Conservation (phyloP, 2,888 invertebrate genomes). For the Octodonta nipae region DNA sequence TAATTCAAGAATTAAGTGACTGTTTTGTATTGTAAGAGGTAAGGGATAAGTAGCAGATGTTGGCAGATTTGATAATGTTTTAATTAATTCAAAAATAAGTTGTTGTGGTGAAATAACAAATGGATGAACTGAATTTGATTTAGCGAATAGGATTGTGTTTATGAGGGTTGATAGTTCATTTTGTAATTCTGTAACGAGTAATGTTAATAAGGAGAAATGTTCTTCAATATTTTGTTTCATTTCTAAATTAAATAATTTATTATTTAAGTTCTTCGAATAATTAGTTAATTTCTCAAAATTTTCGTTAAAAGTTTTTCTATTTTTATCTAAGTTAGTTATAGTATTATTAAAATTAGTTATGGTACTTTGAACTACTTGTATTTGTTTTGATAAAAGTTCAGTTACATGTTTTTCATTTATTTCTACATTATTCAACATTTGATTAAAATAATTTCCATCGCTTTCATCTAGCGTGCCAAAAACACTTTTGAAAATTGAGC, state of each 20-base stretch:
- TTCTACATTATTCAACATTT: conserved; percentile 9
- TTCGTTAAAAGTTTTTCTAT: conserved; percentile 7
- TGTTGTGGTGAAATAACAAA: conserved; percentile 11
- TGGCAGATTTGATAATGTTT: conserved; percentile 8
- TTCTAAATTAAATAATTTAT: conserved; percentile 8
- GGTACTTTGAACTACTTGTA: conserved; percentile 11
- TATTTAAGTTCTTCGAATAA: conserved; percentile 3
- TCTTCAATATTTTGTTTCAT: conserved; percentile 12
- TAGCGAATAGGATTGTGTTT: conserved; percentile 8
- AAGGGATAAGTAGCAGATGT: conserved; percentile 7
- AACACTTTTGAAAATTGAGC: conserved; percentile 9
- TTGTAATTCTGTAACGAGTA: conserved; percentile 10
- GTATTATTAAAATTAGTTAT: conserved; percentile 12
- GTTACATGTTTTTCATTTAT: conserved; percentile 8
- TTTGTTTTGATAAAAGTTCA: conserved; percentile 10
- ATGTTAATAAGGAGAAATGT: conserved; percentile 10
- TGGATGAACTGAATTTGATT: conserved; percentile 12
- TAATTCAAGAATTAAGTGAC: conserved; percentile 5
- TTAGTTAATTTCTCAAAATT: conserved; percentile 8
- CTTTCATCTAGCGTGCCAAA: conserved; percentile 13
- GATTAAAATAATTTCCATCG: conserved; percentile 12
- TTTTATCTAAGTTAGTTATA: conserved; percentile 10
- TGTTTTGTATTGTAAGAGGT: conserved; percentile 7
- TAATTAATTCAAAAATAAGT: conserved; percentile 9
- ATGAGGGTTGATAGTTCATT: conserved; percentile 8